Percentiles rank a stretch among this genome's conserved stretches.
These are phyloP conservation scores for Tychaedon coryphoeus DNA, from an alignment of 2,113 vertebrate species.

Conservation along the genomic window DNA sequence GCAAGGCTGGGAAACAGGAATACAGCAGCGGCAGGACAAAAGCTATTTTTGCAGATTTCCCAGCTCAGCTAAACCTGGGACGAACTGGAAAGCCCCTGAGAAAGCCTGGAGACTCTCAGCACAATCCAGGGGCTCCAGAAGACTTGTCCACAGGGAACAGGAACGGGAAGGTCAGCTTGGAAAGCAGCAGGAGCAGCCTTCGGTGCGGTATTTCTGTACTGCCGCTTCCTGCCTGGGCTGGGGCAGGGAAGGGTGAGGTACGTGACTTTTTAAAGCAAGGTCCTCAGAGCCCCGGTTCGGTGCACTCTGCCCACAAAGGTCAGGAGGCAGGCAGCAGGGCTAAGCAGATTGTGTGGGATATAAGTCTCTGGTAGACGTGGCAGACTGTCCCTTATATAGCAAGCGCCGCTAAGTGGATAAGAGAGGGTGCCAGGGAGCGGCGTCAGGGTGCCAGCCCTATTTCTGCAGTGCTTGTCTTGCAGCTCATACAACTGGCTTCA, in stretches of 20 bases:
- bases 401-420: slow-evolving; percentile 2
- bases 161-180: not conserved
- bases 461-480: not conserved
- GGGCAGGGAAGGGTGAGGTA: not conserved
- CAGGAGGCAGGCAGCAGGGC: not conserved
- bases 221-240: not conserved
- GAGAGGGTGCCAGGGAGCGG: not conserved
- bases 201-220: not conserved
- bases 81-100: not conserved
- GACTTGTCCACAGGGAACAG: not conserved
- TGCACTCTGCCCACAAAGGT: not conserved
- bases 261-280: not conserved
- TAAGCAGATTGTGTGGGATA: slow-evolving; percentile 31
- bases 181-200: not conserved
- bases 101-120: not conserved
- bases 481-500: not conserved
- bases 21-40: not conserved
- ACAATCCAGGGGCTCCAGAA: not conserved
- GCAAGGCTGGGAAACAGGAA: slow-evolving; percentile 11
- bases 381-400: not conserved
- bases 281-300: not conserved
- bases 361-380: not conserved
- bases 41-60: slow-evolving; percentile 25
- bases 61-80: not conserved
- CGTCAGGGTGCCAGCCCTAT: not conserved